Evolutionary conservation across 2,113 vertebrate species (phyloP).

Genomic region (Eolophus roseicapilla): DNA sequence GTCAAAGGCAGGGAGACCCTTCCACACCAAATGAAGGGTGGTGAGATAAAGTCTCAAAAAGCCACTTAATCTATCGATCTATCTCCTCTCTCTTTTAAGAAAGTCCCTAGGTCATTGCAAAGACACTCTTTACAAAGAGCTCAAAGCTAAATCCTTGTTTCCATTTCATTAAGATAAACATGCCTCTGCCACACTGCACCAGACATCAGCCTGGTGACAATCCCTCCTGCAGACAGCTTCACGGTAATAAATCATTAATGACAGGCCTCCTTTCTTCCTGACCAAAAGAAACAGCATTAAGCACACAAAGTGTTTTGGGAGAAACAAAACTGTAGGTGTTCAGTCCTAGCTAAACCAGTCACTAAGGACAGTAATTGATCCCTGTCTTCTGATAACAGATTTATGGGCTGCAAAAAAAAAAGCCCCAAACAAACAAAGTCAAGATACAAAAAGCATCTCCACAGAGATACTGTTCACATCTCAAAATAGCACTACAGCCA

Average conservation of each 20-base stretch:
- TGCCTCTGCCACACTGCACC: neutral
- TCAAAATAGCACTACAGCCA: neutral
- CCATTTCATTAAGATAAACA: neutral
- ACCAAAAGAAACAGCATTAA: neutral
- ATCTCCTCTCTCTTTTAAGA: neutral
- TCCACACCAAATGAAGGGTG: neutral
- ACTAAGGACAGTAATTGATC: neutral
- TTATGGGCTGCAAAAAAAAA: neutral
- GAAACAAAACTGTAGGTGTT: neutral
- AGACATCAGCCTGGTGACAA: neutral
- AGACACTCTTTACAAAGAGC: neutral
- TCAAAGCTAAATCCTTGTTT: neutral
- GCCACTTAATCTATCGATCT: neutral
- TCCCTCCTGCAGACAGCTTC: neutral
- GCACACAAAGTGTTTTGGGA: neutral
- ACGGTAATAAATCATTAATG: neutral
- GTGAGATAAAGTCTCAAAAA: neutral
- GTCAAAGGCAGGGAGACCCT: neutral
- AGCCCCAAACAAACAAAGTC: neutral
- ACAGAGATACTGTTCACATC: neutral
- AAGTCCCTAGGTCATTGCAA: neutral
- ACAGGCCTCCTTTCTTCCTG: neutral
- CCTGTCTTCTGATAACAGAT: neutral
- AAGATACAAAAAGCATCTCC: neutral
- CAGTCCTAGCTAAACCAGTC: neutral